Conservation (phyloP, 2,797 vertebrate genomes). For the Limosa lapponica region DNA sequence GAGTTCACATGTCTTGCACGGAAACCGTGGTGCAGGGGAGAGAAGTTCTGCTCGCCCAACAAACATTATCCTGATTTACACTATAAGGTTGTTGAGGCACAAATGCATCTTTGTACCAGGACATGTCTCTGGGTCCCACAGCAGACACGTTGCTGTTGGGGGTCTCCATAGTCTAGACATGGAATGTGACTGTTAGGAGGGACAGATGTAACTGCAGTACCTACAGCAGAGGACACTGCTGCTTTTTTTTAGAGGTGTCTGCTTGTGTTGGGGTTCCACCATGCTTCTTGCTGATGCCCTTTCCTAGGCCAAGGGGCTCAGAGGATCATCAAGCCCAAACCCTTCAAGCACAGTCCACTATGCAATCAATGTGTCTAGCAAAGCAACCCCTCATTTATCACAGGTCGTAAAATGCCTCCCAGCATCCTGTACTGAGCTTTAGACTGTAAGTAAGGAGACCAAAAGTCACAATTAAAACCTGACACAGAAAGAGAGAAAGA, state of each 20-base stretch:
- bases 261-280: neutral
- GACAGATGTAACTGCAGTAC: neutral
- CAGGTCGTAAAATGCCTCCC: neutral
- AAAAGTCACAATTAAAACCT: neutral
- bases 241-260: neutral
- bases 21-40: neutral
- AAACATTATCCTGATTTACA: neutral
- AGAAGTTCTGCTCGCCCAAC: neutral
- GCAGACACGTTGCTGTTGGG: fast-evolving
- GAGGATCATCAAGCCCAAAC: neutral
- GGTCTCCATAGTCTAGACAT: fast-evolving
- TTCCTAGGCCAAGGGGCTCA: neutral
- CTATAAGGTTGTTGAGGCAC: neutral
- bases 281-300: neutral
- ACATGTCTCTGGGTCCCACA: neutral
- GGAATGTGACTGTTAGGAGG: neutral
- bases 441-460: neutral
- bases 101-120: neutral
- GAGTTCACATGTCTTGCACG: fast-evolving
- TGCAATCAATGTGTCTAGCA: neutral
- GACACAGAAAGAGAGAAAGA: neutral
- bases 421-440: neutral
- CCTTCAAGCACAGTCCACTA: neutral
- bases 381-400: neutral
- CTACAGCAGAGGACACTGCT: neutral